Evolutionary conservation across 2,113 vertebrate genomes (phyloP).

Genomic region (Carlito syrichta): DNA sequence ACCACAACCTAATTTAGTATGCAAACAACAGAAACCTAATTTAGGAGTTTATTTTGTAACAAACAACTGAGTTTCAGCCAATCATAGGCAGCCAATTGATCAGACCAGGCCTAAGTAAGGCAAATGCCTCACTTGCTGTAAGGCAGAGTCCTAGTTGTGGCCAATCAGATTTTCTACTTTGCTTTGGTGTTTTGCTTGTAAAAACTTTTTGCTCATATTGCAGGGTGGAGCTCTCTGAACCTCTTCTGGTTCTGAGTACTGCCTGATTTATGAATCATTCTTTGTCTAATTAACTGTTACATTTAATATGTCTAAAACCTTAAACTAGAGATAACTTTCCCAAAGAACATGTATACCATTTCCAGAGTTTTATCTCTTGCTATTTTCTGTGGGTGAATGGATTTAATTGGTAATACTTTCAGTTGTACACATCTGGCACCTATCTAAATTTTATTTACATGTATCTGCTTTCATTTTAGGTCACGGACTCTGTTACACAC

Average conservation of each 20-base stretch:
- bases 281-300: not conserved
- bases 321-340: not conserved
- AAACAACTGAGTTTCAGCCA: not conserved
- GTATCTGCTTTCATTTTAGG: not conserved
- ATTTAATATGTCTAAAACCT: not conserved
- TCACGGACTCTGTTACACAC: not conserved
- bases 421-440: not conserved
- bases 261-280: not conserved
- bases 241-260: not conserved
- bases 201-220: not conserved
- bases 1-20: not conserved
- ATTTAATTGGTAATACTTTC: conserved; percentile 18
- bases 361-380: not conserved
- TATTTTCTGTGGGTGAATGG: not conserved
- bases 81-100: not conserved
- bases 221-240: not conserved
- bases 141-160: too few species aligned
- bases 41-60: not conserved
- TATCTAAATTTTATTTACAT: not conserved
- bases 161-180: not conserved
- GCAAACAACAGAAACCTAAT: not conserved
- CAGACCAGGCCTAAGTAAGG: not conserved
- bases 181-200: not conserved
- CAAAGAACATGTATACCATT: not conserved
- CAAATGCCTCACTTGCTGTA: too few species aligned